Evolutionary conservation across 2,888 invertebrate species (phyloP).

Genomic region (Cacoxenus indagator): DNA sequence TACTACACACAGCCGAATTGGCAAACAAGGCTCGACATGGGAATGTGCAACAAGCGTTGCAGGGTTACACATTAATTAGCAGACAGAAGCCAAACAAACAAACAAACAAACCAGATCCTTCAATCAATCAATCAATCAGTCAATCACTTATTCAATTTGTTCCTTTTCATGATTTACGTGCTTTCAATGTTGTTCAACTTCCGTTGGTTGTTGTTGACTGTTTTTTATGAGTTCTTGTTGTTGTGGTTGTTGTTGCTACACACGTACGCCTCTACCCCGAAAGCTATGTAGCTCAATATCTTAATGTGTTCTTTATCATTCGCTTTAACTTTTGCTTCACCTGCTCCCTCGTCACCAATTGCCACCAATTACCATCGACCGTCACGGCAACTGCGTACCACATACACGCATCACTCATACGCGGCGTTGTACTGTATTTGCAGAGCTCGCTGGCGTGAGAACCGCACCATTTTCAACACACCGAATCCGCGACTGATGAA

Average conservation of each 20-base stretch:
- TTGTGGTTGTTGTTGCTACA: not conserved
- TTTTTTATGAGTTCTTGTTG: not conserved
- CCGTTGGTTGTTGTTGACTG: not conserved
- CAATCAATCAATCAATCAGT: not conserved
- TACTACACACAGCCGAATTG: too few relatives aligned
- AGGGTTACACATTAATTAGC: too few relatives aligned
- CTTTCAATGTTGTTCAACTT: conserved; percentile 1
- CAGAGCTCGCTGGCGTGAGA: conserved; percentile 93
- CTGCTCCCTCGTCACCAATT: not conserved
- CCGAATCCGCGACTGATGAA: conserved; percentile 95
- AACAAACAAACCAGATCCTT: too few relatives aligned
- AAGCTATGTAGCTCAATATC: not conserved
- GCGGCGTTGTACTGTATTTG: conserved; percentile 56
- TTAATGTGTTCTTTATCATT: not conserved
- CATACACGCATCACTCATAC: conserved; percentile 17
- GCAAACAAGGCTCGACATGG: too few relatives aligned
- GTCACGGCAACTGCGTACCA: conserved; percentile 12
- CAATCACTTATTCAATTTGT: not conserved
- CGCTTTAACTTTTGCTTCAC: not conserved
- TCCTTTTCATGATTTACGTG: not conserved
- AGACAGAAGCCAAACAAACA: too few relatives aligned
- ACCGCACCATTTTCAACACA: conserved; percentile 93
- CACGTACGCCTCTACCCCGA: not conserved
- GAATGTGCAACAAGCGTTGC: too few relatives aligned
- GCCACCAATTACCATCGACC: not conserved